Base-by-base conservation (phyloP, 2,888 invertebrate species). In the Caradrina clavipalpis region DNA sequence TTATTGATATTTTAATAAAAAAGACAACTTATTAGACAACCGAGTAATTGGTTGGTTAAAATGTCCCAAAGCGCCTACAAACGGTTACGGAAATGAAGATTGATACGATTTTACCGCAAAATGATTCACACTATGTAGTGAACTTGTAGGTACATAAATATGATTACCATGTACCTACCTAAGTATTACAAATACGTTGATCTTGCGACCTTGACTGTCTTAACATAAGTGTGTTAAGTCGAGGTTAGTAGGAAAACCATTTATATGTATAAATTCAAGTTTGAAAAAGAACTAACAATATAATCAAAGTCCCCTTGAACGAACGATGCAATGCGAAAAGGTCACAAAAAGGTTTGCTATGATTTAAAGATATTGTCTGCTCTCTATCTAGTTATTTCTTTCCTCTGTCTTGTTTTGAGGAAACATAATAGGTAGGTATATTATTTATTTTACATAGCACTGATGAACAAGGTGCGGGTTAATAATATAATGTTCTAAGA, bases 181-280 rank as follows among this genome's bases (percentile, higher is more conserved):
- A 17, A 45, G 45, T 45, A 39, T 47, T 56, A 59, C 26, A 64
- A 51, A 63, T 58, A 64, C 22, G 42, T 54, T 60, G 51, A 61
- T 65, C 50, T 8, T 64, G 53, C 45, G 58, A 59, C 78, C 81
- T 76, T 65, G 72, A 55, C 60, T 63, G 59, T 35, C 19, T 49
- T 61, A 57, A 68, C 55, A 57, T 42, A 58, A 54, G 51, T 55
- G 39, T 54, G 71, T 60, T 67, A 69, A 11, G 22, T 64, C 55
- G 72, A 80, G 67, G 77, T 68, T 81, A 71, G 26, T 42, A 49
- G 4, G 35, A 62, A 65, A 70, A 54, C 22, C 15, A 51, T 66
- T 66, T 50, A 49, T 54, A 42, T 71, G 21, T 50, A 61, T 66
- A 66, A 54, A 78, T 58, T 61, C 45, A 39, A 42, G 39, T 61